A percentile compares a stretch with the other conserved stretches of the same genome.
phyloP scores from a whole-genome alignment of 2,888 invertebrate species.

The Napeogenes sylphis region DNA sequence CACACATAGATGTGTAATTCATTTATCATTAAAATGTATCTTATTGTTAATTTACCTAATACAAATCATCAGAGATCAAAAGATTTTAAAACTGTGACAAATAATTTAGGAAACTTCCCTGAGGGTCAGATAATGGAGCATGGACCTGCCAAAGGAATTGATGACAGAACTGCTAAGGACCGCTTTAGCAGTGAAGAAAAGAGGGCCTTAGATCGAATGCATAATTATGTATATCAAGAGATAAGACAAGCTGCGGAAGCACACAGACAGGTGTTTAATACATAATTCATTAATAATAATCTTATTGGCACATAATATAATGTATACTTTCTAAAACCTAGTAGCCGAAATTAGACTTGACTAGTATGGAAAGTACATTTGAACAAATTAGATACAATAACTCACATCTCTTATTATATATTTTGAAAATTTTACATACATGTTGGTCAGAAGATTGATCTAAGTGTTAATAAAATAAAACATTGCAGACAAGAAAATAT shows the following conservation, averaged over 20 bases:
- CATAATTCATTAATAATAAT: neutral
- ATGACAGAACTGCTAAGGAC: constrained; percentile 91
- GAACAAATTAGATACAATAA: no score
- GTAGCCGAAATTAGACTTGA: no score
- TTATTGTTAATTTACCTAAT: no score
- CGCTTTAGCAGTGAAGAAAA: constrained; percentile 92
- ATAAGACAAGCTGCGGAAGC: constrained; percentile 98
- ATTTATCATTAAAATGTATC: neutral
- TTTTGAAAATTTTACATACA: neutral
- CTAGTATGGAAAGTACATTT: no score
- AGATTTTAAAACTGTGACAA: neutral
- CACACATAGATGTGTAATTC: neutral
- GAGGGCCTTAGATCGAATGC: constrained; percentile 91
- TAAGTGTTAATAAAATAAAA: neutral
- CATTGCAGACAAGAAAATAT: constrained; percentile 88
- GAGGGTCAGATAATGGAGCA: constrained; percentile 94
- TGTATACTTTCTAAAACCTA: neutral
- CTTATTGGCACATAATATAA: neutral
- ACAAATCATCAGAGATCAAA: neutral
- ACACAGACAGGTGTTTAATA: constrained; percentile 87
- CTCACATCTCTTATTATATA: neutral
- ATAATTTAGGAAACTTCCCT: constrained; percentile 81
- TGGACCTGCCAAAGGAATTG: constrained; percentile 81
- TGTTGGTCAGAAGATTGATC: no score
- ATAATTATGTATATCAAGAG: constrained; percentile 95